Percentiles rank a stretch among this genome's conserved stretches.
phyloP scores from a whole-genome alignment of 1,140 invertebrate species.

The Zaprionus vittiger region DNA sequence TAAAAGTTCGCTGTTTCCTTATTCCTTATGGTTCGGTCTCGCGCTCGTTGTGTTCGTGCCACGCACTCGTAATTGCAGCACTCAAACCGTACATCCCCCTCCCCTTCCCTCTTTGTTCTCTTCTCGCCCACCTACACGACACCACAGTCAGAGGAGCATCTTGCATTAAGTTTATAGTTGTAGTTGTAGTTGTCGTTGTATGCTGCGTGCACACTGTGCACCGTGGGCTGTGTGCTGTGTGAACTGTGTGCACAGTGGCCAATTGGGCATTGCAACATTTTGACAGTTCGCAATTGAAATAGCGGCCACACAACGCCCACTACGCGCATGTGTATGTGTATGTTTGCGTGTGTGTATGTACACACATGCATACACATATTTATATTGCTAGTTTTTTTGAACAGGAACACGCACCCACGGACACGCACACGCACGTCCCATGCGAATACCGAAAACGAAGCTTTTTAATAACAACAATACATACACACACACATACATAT shows the following conservation, averaged over 20 bases:
- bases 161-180: conserved; percentile 31
- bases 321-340: conserved; percentile 12
- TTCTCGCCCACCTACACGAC: background rate
- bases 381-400: conserved; percentile 22
- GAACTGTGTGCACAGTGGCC: conserved; percentile 4
- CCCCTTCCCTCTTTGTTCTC: background rate
- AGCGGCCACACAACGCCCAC: conserved; percentile 32
- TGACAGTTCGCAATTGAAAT: conserved; percentile 32
- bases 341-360: background rate
- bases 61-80: conserved; percentile 61
- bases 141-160: conserved; percentile 34
- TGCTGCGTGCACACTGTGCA: background rate
- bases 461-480: conserved; percentile 25
- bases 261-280: conserved; percentile 41
- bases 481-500: conserved; percentile 1
- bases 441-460: background rate
- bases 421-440: conserved; percentile 5
- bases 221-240: background rate
- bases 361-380: conserved; percentile 17
- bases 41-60: conserved; percentile 22
- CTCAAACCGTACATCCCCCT: conserved; percentile 17
- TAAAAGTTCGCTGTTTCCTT: conserved; percentile 72
- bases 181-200: conserved; percentile 7
- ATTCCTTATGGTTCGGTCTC: conserved; percentile 58
- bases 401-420: background rate